Base-by-base conservation (phyloP, 2,113 vertebrate species). In the Heterocephalus glaber region DNA sequence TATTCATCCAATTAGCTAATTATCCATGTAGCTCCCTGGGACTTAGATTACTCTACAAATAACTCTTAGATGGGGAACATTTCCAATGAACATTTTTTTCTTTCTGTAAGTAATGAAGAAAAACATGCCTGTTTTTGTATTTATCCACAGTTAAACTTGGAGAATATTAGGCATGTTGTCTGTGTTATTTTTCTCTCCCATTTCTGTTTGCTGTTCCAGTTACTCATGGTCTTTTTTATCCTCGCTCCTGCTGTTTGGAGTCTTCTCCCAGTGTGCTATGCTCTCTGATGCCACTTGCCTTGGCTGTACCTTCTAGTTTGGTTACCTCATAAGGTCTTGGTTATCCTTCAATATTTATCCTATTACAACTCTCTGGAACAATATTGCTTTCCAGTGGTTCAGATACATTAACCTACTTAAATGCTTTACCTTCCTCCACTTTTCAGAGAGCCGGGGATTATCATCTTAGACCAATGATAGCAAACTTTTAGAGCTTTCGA, bases 1-100 rank as follows among this genome's bases (percentile, higher is more conserved):
- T 66, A 28, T 76, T 94, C 41, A 74, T 77, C 68, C 72, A 12
- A 38, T 60, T 86, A 91, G 44, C 61, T 80, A 86, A 87, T 95
- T 94, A 70, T n/a, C 74, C 89, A 47, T n/a, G 30, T 10, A 60
- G 56, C 70, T 86, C 79, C 61, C 44, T 92, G 38, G 60, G 22
- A 94, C 89, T 92, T 38, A 68, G 47, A n/a, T 89, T 82, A 41
- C 30, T 52, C 3, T 60, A 12, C 54, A 77, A 90, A 93, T 76
- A 79, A 65, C 66, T 92, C 86, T 74, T 47, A 54, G 30, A 9
- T 87, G 49, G 63, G 10, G 22, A 49, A 16, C 24, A 12, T 58
- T 89, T 87, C 70, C 60, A 79, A 94, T n/a, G 49, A 58, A 54
- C n/a, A n/a, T 49, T 28, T 66, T 44, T 7, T 28, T 16, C 74